Evolutionary conservation across 2,113 vertebrate genomes (phyloP), one percentile per base, ranked within the genome.

Genomic region (Sigmodon hispidus): DNA sequence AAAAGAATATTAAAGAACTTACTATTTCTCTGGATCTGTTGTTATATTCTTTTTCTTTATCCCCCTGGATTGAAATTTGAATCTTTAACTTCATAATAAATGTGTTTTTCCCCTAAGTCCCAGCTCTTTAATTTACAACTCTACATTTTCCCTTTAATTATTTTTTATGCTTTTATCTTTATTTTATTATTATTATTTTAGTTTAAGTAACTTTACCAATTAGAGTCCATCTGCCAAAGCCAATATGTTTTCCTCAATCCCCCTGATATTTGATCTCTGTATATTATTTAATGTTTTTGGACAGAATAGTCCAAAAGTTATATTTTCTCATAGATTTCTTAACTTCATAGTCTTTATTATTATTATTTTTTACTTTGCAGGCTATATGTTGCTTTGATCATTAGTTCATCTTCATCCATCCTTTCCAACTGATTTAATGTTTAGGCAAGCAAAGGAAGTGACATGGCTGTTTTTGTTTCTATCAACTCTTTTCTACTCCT

Each of bases 141-240:
- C 11, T 91, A 40, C 5, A 85, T 79, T 43, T n/a, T 70, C 73
- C 80, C 50, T 76, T 31, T 92, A 95, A 80, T 80, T 90, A 81
- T 24, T 48, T 65, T 90, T 75, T 90, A n/a, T 85, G 26, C 57
- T 89, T 86, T 94, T 83, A 96, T 88, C 55, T 88, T 93, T 87
- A 52, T 43, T 85, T 88, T 96, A 84, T 84, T 83, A 83, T 83
- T 63, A 83, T 84, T 40, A 59, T 80, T 90, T 48, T 72, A 34
- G n/a, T 45, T 70, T 85, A 40, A 67, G 31, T n/a, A 93, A 94
- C n/a, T 55, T 84, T 10, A 79, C 57, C 63, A 93, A 52, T 90
- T 96, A 96, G 75, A 63, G 22, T 57, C 24, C 84, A 89, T 29
- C 19, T 87, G 61, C 86, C 86, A 72, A 70, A 63, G 52, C 61